Evolutionary conservation across 1,140 invertebrate species (phyloP).

Genomic region (Drosophila grimshawi): DNA sequence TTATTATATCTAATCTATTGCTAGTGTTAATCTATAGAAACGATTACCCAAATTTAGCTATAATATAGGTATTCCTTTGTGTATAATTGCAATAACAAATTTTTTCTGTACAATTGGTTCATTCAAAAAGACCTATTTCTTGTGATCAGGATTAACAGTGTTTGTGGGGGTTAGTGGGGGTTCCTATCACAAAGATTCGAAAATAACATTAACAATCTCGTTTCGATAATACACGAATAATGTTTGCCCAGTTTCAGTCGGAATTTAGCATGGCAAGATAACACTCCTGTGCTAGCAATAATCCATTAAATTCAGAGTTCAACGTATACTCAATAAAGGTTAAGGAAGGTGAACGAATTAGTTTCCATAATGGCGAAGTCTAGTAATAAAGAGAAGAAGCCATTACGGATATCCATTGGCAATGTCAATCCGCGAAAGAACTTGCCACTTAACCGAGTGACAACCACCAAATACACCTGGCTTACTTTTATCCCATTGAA

Average conservation of each 20-base stretch:
- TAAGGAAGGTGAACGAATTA: neutral
- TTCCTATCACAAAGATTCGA: neutral
- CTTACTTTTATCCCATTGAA: conserved; percentile 93
- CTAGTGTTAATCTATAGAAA: conserved; percentile 28
- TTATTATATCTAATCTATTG: conserved; percentile 37
- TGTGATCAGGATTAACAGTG: neutral
- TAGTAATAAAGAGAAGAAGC: conserved; percentile 6
- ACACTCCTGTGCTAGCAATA: conserved; percentile 23
- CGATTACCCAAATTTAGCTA: neutral
- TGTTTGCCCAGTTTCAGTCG: conserved; percentile 50
- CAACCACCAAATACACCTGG: conserved; percentile 90
- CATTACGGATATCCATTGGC: conserved; percentile 54
- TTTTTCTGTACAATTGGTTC: neutral
- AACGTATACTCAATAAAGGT: too few relatives aligned
- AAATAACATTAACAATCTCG: conserved; percentile 7
- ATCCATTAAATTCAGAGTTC: conserved; percentile 11
- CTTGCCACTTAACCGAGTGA: conserved; percentile 85
- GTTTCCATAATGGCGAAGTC: conserved; percentile 6
- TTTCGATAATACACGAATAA: conserved; percentile 4
- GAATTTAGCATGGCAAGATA: conserved; percentile 45
- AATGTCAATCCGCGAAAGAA: conserved; percentile 1
- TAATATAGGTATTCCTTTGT: neutral
- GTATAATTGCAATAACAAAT: neutral
- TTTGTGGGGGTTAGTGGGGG: neutral
- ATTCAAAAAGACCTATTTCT: neutral